Conservation (phyloP, 2,888 invertebrate species). For the Epsilonema sp. region DNA sequence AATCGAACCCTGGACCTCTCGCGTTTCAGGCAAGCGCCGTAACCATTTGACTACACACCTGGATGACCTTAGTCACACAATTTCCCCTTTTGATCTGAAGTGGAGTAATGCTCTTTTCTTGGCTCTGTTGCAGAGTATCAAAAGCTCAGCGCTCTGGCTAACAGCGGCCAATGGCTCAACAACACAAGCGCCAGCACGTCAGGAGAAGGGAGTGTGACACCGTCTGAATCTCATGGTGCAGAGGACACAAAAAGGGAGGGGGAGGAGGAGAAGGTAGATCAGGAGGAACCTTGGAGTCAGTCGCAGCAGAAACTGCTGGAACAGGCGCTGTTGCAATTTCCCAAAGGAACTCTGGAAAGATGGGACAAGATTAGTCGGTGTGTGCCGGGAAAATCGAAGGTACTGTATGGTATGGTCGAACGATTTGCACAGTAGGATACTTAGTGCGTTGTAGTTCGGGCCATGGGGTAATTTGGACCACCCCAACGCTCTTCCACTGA, state of each 20-base stretch:
- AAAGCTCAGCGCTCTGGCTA: neutral
- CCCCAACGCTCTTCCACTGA: too few species aligned
- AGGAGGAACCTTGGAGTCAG: conserved; percentile 7
- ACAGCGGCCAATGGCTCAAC: neutral
- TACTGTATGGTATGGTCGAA: neutral
- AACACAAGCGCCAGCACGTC: neutral
- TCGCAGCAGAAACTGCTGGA: conserved; percentile 17
- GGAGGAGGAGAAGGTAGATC: neutral
- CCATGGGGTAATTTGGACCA: too few species aligned
- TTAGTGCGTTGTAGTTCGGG: too few species aligned
- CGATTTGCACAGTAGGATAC: too few species aligned
- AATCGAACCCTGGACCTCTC: too few species aligned
- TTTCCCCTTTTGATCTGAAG: too few species aligned
- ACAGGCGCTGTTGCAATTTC: conserved; percentile 43
- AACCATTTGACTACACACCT: too few species aligned
- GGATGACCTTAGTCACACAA: too few species aligned
- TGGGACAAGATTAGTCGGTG: conserved; percentile 78
- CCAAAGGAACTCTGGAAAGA: conserved; percentile 56
- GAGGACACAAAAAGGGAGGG: too few species aligned
- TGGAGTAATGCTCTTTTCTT: too few species aligned
- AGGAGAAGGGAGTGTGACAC: neutral
- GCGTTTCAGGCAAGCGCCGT: too few species aligned
- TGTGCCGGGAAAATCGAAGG: conserved; percentile 45
- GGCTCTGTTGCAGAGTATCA: conserved; percentile 1
- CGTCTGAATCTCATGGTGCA: neutral